Percentiles rank a stretch among this genome's conserved stretches.
These are phyloP conservation scores for Pleuronectes platessa DNA, from an alignment of 2,113 vertebrate genomes.

Conservation along the genomic window DNA sequence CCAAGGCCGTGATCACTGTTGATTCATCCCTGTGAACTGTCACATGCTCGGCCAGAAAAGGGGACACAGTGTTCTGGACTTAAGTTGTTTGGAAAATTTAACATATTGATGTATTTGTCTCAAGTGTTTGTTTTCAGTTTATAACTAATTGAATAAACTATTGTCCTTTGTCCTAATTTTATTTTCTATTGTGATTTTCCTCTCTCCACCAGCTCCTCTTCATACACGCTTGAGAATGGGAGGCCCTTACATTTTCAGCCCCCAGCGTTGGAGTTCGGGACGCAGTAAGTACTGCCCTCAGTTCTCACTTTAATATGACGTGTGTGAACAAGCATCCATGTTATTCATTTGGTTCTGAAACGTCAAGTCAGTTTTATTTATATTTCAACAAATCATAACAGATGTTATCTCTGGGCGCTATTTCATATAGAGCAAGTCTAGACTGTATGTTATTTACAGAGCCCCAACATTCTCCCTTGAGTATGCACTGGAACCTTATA, in stretches of 20 bases:
- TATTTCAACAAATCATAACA: neutral
- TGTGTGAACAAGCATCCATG: slow-evolving; percentile 1
- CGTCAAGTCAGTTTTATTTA: neutral
- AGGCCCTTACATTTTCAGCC: slow-evolving; percentile 92
- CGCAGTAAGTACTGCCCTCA: slow-evolving; percentile 88
- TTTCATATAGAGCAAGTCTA: neutral
- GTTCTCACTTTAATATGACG: neutral
- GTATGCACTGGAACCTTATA: neutral
- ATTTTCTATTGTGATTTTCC: neutral
- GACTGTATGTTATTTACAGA: neutral
- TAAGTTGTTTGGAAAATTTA: no score
- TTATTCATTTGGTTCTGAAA: neutral
- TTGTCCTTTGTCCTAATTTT: neutral
- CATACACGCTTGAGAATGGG: slow-evolving; percentile 85
- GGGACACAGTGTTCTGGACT: neutral
- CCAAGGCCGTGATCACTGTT: neutral
- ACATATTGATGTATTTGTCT: neutral
- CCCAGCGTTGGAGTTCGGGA: slow-evolving; percentile 91
- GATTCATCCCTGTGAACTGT: slow-evolving; percentile 5
- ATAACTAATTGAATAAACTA: neutral
- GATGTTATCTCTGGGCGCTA: neutral
- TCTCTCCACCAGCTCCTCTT: slow-evolving; percentile 83
- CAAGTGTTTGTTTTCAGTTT: neutral
- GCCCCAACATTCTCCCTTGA: neutral
- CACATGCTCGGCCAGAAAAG: slow-evolving; percentile 17